A percentile compares a stretch with the other conserved stretches of the same genome.
Evolutionary conservation across 2,113 vertebrate species (phyloP).

Genomic region (Geococcyx californianus): DNA sequence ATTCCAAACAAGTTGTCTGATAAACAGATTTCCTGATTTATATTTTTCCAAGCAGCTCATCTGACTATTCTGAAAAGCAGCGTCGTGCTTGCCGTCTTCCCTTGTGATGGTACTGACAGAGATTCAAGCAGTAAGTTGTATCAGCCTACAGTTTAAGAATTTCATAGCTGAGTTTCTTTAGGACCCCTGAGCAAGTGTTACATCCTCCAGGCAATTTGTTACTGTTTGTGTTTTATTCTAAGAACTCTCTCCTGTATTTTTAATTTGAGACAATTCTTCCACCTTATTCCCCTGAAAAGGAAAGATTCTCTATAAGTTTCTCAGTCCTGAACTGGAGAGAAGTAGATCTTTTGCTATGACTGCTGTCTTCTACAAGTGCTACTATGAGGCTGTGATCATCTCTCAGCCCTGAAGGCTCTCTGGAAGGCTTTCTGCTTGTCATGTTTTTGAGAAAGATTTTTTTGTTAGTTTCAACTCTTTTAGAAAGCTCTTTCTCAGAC

Average conservation of each 20-base stretch:
- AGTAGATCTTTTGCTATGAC: background rate
- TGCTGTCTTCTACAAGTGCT: background rate
- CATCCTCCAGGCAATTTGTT: background rate
- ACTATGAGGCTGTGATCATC: background rate
- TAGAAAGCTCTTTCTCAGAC: background rate
- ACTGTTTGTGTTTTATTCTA: background rate
- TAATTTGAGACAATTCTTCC: background rate
- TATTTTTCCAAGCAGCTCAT: background rate
- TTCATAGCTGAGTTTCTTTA: background rate
- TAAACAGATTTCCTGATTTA: background rate
- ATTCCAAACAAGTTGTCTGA: background rate
- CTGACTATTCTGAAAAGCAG: background rate
- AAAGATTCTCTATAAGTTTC: background rate
- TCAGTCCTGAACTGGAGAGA: background rate
- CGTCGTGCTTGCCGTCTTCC: background rate
- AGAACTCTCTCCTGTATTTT: background rate
- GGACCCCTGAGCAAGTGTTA: background rate
- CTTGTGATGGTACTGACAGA: background rate
- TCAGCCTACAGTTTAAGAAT: background rate
- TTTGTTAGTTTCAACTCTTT: background rate
- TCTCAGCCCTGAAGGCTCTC: background rate
- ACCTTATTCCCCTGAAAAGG: background rate
- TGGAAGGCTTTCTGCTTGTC: background rate
- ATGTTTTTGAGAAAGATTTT: background rate
- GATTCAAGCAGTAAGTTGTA: background rate